phyloP scores from a whole-genome alignment of 2,797 vertebrate genomes.

The Acanthurus lineatus region DNA sequence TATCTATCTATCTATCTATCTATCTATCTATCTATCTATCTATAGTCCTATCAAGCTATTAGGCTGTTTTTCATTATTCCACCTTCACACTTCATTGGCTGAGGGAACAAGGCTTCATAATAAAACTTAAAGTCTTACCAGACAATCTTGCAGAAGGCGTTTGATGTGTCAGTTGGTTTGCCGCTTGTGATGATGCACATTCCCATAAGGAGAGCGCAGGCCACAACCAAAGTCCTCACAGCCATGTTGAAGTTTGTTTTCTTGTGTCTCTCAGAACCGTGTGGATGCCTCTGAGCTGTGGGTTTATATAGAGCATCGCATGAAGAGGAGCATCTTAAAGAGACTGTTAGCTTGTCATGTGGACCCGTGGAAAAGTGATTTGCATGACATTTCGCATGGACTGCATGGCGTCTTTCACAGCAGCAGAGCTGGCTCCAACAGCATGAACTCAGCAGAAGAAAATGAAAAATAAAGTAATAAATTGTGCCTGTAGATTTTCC shows the following conservation, averaged over 20 bases:
- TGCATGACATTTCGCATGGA: constrained; percentile 40
- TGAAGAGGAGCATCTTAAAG: constrained; percentile 1
- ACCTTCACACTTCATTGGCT: no score
- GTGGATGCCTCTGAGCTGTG: background rate
- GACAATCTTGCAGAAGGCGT: constrained; percentile 69
- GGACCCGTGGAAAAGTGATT: constrained; percentile 64
- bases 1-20: no score
- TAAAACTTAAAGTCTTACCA: constrained; percentile 60
- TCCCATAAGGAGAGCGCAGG: constrained; percentile 50
- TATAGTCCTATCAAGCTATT: no score
- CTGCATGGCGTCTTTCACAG: constrained; percentile 20
- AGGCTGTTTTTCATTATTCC: background rate
- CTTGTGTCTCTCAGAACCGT: constrained; percentile 7
- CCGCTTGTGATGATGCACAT: constrained; percentile 46
- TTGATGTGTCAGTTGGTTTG: constrained; percentile 6
- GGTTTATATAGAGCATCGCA: constrained; percentile 41
- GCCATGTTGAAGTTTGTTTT: constrained; percentile 51
- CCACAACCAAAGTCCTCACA: constrained; percentile 39
- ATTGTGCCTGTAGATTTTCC: no score
- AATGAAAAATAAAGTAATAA: background rate
- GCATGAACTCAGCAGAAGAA: background rate
- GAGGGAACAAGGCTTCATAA: no score
- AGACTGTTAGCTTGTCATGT: constrained; percentile 55
- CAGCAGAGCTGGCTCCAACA: background rate
- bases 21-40: no score